Percentiles rank a stretch among this genome's conserved stretches.
Evolutionary conservation across 2,888 invertebrate species (phyloP).

Genomic region (Endomychus coccineus): DNA sequence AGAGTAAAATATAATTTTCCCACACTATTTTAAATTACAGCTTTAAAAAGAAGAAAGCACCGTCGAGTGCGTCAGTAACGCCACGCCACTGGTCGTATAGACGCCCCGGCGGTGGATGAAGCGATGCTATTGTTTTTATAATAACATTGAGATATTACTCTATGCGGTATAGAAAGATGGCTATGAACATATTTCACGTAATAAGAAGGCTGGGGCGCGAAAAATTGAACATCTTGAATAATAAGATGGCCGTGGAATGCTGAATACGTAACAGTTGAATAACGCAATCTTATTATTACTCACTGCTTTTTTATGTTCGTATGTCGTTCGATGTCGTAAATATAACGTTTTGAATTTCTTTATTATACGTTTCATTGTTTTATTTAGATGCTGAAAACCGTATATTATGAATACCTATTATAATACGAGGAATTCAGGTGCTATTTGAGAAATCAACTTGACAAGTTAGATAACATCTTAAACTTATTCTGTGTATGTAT

Average conservation of each 20-base stretch:
- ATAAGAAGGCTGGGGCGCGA: slow-evolving; percentile 37
- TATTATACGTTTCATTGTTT: no score
- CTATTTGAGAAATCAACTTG: no score
- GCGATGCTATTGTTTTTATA: slow-evolving; percentile 40
- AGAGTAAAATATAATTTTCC: no score
- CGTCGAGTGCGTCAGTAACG: neutral
- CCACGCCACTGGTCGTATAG: slow-evolving; percentile 9
- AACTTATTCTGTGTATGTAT: no score
- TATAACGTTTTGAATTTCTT: slow-evolving; percentile 5
- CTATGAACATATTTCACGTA: slow-evolving; percentile 42
- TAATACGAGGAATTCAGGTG: no score
- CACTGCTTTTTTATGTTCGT: slow-evolving; percentile 19
- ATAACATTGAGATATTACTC: slow-evolving; percentile 43
- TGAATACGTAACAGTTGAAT: slow-evolving; percentile 26
- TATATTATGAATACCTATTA: no score
- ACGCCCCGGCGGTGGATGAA: slow-evolving; percentile 7
- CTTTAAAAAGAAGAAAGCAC: no score
- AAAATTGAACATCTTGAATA: slow-evolving; percentile 39
- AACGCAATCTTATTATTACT: slow-evolving; percentile 28
- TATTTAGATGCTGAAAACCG: no score
- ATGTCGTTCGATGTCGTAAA: slow-evolving; percentile 15
- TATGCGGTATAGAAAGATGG: slow-evolving; percentile 42
- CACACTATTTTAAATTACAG: no score
- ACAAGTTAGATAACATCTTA: no score
- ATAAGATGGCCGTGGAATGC: slow-evolving; percentile 34